These are phyloP conservation scores for Chamaetylas fuelleborni DNA, from an alignment of 2,113 vertebrate species.

Conservation along the genomic window DNA sequence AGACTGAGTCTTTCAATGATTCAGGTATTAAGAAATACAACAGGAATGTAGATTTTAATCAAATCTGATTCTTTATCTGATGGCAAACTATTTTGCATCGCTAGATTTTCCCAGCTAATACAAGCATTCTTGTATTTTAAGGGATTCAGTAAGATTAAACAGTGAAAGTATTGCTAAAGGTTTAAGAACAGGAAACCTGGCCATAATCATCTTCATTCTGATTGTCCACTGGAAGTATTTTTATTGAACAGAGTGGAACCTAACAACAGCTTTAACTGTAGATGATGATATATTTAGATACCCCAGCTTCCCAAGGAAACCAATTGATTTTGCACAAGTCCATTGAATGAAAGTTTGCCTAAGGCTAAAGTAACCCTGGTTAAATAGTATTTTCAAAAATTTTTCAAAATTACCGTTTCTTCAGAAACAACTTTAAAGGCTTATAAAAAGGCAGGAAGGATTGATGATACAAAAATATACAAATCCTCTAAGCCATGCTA, in stretches of 20 bases:
- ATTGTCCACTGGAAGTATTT: background rate
- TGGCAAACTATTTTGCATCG: background rate
- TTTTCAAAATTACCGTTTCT: background rate
- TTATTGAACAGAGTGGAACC: background rate
- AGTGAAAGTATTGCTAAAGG: background rate
- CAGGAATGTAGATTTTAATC: background rate
- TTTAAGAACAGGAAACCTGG: background rate
- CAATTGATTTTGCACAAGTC: background rate
- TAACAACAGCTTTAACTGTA: background rate
- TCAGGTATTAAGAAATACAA: background rate
- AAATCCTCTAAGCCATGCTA: background rate
- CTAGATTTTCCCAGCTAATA: background rate
- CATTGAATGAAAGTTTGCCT: background rate
- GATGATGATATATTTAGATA: background rate
- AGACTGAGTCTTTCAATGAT: background rate
- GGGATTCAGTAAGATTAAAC: background rate
- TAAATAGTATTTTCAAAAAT: background rate
- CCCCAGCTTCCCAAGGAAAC: background rate
- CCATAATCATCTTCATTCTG: background rate
- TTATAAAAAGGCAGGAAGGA: background rate
- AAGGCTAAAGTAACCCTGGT: background rate
- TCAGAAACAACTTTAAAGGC: background rate
- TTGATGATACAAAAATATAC: background rate
- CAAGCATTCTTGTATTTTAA: background rate
- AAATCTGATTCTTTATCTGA: background rate